Evolutionary conservation across 2,888 invertebrate genomes (phyloP).

Genomic region (Aethes cnicana): DNA sequence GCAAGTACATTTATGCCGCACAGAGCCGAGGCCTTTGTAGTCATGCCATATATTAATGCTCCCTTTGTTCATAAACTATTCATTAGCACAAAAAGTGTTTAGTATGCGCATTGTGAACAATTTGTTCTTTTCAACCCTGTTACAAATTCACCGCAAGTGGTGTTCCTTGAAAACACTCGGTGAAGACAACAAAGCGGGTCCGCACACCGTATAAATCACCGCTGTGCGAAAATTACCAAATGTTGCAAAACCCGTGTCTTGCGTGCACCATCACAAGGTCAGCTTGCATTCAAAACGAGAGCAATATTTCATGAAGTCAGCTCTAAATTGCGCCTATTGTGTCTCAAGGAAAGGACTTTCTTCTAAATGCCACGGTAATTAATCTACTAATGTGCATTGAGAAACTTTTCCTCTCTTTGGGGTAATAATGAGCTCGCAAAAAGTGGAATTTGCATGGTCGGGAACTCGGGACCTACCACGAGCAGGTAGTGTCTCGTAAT

Average conservation of each 20-base stretch:
- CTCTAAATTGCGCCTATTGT: constrained; percentile 47
- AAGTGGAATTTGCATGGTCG: constrained; percentile 62
- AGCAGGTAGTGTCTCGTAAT: constrained; percentile 78
- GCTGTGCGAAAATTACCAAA: constrained; percentile 71
- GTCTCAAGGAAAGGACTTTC: constrained; percentile 62
- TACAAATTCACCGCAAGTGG: constrained; percentile 72
- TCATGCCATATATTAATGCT: constrained; percentile 37
- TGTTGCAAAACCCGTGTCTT: constrained; percentile 60
- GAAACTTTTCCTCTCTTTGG: constrained; percentile 72
- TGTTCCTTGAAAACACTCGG: constrained; percentile 62
- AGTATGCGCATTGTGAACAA: constrained; percentile 11
- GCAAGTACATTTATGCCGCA: constrained; percentile 53
- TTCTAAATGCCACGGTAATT: constrained; percentile 66
- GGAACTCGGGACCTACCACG: constrained; percentile 66
- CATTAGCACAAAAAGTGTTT: constrained; percentile 26
- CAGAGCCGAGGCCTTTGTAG: constrained; percentile 64
- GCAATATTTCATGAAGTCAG: constrained; percentile 47
- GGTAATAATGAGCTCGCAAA: constrained; percentile 57
- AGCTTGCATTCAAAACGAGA: constrained; percentile 56
- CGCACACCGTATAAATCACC: constrained; percentile 67
- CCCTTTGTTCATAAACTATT: constrained; percentile 32
- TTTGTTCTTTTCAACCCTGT: constrained; percentile 41
- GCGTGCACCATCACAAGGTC: constrained; percentile 62
- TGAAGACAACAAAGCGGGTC: constrained; percentile 57
- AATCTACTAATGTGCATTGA: constrained; percentile 69